Conservation (phyloP, 2,797 vertebrate species). For the Coluber constrictor region DNA sequence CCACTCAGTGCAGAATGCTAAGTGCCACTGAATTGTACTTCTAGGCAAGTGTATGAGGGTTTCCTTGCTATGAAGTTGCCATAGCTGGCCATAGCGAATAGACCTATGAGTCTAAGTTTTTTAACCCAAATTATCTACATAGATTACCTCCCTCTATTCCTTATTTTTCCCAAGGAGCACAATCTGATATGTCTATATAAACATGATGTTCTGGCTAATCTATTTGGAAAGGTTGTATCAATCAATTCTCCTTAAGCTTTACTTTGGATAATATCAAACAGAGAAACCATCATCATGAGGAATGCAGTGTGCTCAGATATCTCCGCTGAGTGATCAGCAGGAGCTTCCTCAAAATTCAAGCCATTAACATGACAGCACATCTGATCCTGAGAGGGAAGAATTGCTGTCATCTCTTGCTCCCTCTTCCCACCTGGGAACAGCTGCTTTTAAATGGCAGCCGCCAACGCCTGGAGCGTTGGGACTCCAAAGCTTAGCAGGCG, state of each 20-base stretch:
- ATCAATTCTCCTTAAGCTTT: slow-evolving; percentile 44
- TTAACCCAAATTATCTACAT: too few relatives aligned
- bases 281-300: slow-evolving; percentile 9
- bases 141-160: neutral
- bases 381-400: slow-evolving; percentile 54
- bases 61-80: neutral
- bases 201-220: slow-evolving; percentile 3
- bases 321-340: slow-evolving; percentile 53
- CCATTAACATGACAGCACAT: slow-evolving; percentile 71
- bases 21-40: neutral
- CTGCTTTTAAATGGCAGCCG: slow-evolving; percentile 58
- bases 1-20: neutral
- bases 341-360: slow-evolving; percentile 66
- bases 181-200: slow-evolving; percentile 34
- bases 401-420: slow-evolving; percentile 41
- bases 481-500: slow-evolving; percentile 60
- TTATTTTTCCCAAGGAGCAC: slow-evolving; percentile 15
- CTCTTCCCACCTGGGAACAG: slow-evolving; percentile 58
- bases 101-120: too few relatives aligned
- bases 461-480: slow-evolving; percentile 51
- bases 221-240: slow-evolving; percentile 21
- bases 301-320: slow-evolving; percentile 33
- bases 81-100: neutral
- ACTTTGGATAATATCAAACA: slow-evolving; percentile 9
- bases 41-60: neutral